Evolutionary conservation across 2,113 vertebrate species (phyloP).

Genomic region (Xenopus laevis): DNA sequence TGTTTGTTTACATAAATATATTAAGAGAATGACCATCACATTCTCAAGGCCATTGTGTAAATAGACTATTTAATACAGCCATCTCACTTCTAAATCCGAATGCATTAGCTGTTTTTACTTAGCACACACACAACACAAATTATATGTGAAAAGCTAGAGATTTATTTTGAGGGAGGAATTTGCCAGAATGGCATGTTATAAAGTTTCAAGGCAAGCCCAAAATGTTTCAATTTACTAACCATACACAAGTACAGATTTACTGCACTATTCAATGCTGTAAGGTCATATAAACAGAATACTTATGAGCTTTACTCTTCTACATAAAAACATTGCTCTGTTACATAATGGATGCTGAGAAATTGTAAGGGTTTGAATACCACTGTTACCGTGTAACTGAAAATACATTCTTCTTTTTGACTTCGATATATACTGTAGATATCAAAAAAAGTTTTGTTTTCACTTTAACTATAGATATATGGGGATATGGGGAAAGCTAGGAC

Average conservation of each 20-base stretch:
- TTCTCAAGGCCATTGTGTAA: conserved; percentile 71
- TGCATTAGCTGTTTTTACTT: conserved; percentile 2
- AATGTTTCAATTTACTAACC: conserved; percentile 7
- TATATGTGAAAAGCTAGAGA: neutral
- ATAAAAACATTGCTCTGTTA: too few relatives aligned
- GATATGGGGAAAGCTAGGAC: too few relatives aligned
- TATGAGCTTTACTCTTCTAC: neutral
- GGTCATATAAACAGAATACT: neutral
- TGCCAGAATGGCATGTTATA: conserved; percentile 5
- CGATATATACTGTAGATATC: too few relatives aligned
- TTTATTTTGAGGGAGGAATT: neutral
- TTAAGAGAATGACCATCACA: conserved; percentile 75
- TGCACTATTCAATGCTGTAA: neutral
- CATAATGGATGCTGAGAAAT: too few relatives aligned
- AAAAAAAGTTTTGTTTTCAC: too few relatives aligned
- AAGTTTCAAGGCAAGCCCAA: conserved; percentile 13
- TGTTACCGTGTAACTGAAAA: too few relatives aligned
- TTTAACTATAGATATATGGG: too few relatives aligned
- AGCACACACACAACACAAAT: neutral
- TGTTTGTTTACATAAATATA: conserved; percentile 75
- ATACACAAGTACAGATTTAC: neutral
- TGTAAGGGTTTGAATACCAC: too few relatives aligned
- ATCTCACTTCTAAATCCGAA: neutral
- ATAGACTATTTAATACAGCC: conserved; percentile 46
- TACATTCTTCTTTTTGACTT: too few relatives aligned